Conservation (phyloP, 2,888 invertebrate species). For the Limnephilus marmoratus region DNA sequence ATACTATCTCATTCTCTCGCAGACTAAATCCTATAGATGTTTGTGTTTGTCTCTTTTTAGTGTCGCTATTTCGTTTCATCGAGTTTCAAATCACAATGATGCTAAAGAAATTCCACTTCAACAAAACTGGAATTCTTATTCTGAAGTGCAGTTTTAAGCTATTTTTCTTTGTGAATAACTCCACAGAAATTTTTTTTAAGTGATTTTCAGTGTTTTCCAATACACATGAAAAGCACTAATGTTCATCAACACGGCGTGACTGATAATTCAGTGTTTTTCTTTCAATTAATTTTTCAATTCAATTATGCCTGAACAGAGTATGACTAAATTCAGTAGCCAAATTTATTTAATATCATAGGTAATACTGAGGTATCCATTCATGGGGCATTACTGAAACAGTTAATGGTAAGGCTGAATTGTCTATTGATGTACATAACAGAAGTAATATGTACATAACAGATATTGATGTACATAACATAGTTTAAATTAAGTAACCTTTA, state of each 20-base stretch:
- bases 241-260: background rate
- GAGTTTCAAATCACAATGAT: too few relatives aligned
- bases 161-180: background rate
- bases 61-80: too few relatives aligned
- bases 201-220: background rate
- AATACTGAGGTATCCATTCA: background rate
- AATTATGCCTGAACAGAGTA: background rate
- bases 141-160: background rate
- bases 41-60: too few relatives aligned
- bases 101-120: too few relatives aligned
- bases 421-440: background rate
- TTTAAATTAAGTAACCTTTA: background rate
- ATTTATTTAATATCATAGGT: background rate
- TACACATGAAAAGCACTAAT: background rate
- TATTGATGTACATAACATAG: background rate
- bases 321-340: background rate
- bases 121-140: too few relatives aligned
- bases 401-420: background rate
- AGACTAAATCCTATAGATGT: too few relatives aligned
- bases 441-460: background rate
- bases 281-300: too few relatives aligned
- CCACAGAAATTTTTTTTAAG: background rate
- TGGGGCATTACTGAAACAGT: background rate
- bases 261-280: too few relatives aligned
- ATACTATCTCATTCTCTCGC: too few relatives aligned